Base-by-base conservation (phyloP, 2,888 invertebrate species). In the Endomychus coccineus region DNA sequence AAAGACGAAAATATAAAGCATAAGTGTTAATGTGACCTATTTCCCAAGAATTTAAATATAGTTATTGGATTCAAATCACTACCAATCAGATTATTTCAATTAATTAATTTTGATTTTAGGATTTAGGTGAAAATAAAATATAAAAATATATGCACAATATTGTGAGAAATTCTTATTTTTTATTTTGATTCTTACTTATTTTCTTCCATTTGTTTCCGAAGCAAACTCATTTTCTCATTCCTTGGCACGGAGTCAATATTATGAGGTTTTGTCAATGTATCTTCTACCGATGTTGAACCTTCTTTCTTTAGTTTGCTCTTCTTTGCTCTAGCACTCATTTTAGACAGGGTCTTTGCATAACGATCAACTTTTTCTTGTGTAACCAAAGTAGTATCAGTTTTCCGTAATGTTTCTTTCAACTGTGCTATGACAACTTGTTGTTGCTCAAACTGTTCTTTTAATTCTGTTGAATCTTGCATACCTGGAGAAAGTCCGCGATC, bases 201-300 rank as follows among this genome's bases (percentile, higher is more conserved):
- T 53, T 74, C 68, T 46, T 74, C 73, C 39, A 74, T 55, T 51
- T 74, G 73, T 44, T 70, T 69, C 10, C 70, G 64, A 17, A 74
- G 51, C 34, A 74, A 57, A 48, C 66, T 62, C 13, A 74, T 61
- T 50, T 72, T 74, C 47, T 72, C 72, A 48, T 63, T 71, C 21
- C 69, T 68, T 29, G 70, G 67, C 13, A 64, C 64, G 40, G 64
- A 64, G 11, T 46, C 28, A n/a, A n/a, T n/a, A n/a, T n/a, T n/a
- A 17, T 39, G 48, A 14, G 49, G 48, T 37, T 44, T 54, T 35
- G 38, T 46, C 3, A 32, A 32, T 16, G 35, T 16, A 14, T 37
- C 31, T 31, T 39, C 42, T 29, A 33, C 39, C 35, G 27, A 39
- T 29, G 40, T 44, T 14, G 41, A 31, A 13, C 50, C 55, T 30